Percentiles rank a stretch among this genome's conserved stretches.
Evolutionary conservation across 2,113 vertebrate species (phyloP).

Genomic region (Cheirogaleus medius): DNA sequence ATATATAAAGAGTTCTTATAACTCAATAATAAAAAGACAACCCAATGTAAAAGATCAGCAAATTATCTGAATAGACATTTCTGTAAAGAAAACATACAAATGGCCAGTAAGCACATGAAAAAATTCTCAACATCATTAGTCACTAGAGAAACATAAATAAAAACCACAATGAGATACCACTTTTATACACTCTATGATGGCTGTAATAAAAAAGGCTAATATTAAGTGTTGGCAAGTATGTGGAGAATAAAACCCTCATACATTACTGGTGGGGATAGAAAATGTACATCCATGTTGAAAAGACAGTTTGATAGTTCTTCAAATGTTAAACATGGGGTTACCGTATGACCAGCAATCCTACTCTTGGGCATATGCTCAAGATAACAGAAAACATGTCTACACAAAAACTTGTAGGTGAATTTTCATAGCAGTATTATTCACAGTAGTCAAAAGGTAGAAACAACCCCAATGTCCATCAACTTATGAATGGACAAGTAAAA

Average conservation of each 20-base stretch:
- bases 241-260: neutral
- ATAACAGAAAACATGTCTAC: neutral
- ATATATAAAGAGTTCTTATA: neutral
- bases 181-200: neutral
- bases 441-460: neutral
- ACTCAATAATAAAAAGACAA: neutral
- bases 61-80: slow-evolving; percentile 10
- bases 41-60: neutral
- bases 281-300: neutral
- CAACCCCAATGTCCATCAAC: neutral
- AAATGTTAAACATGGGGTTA: neutral
- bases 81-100: neutral
- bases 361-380: neutral
- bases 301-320: neutral
- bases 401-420: neutral
- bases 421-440: neutral
- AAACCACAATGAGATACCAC: neutral
- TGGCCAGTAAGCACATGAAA: neutral
- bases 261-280: neutral
- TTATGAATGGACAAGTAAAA: neutral
- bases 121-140: neutral
- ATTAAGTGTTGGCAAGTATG: neutral
- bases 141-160: neutral
- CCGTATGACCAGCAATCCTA: neutral
- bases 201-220: neutral